These are phyloP conservation scores for Drosophila biarmipes DNA, from an alignment of 1,140 invertebrate genomes.

Conservation along the genomic window DNA sequence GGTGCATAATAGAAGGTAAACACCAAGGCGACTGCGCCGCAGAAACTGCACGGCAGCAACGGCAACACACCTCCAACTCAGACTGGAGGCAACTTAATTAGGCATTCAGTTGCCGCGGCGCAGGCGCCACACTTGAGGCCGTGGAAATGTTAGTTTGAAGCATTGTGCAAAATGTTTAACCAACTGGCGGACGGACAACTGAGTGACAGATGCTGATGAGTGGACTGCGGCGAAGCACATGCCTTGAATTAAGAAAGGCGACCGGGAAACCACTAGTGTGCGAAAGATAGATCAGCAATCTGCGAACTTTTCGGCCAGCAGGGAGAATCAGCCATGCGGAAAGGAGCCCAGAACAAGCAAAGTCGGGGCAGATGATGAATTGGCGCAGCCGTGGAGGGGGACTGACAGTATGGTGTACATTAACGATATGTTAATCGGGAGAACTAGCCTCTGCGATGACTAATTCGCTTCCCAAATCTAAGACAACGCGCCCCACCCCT, in stretches of 20 bases:
- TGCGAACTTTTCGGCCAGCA: constrained; percentile 24
- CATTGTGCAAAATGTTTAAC: constrained; percentile 49
- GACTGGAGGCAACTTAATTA: constrained; percentile 61
- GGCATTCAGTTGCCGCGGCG: constrained; percentile 57
- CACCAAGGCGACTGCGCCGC: constrained; percentile 32
- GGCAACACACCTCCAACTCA: constrained; percentile 4
- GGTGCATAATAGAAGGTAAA: constrained; percentile 51
- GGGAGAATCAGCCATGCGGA: constrained; percentile 46
- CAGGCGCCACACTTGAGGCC: constrained; percentile 64
- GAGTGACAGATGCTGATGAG: constrained; percentile 66
- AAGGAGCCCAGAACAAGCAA: constrained; percentile 52
- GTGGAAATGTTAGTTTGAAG: constrained; percentile 56
- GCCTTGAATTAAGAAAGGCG: constrained; percentile 7
- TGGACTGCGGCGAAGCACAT: constrained; percentile 25
- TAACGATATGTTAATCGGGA: constrained; percentile 59
- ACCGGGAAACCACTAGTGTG: constrained; percentile 7
- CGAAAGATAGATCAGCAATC: constrained; percentile 44
- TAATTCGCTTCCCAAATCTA: constrained; percentile 46
- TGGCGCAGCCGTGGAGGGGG: constrained; percentile 26
- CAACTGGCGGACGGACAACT: constrained; percentile 24
- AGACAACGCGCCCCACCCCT: constrained; percentile 26
- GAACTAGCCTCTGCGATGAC: constrained; percentile 46
- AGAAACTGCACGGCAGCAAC: constrained; percentile 6
- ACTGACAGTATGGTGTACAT: neutral
- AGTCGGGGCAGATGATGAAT: constrained; percentile 68